phyloP scores from a whole-genome alignment of 1,140 invertebrate species.

The Drosophila kurseongensis region DNA sequence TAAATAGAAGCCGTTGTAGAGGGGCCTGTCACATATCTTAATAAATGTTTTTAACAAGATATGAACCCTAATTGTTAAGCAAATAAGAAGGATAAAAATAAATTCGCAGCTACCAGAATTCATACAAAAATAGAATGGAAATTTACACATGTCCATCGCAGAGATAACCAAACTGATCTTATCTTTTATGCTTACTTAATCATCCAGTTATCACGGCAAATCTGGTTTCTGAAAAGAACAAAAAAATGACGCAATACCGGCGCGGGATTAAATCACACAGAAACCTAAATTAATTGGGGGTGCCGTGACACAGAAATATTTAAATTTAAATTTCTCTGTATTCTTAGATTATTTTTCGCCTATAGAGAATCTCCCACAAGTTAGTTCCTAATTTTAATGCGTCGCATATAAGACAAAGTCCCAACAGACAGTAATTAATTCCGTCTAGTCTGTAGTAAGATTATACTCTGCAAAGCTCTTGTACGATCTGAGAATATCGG shows the following conservation, averaged over 20 bases:
- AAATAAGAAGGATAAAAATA: constrained; percentile 36
- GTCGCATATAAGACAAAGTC: constrained; percentile 21
- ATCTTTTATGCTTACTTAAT: constrained; percentile 48
- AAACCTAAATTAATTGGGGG: constrained; percentile 32
- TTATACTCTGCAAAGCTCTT: constrained; percentile 22
- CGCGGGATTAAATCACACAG: constrained; percentile 50
- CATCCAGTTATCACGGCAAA: constrained; percentile 13
- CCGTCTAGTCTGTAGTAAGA: constrained; percentile 28
- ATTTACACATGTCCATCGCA: constrained; percentile 43
- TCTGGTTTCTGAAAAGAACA: constrained; percentile 2
- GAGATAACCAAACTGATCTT: constrained; percentile 44
- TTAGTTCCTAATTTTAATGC: constrained; percentile 37
- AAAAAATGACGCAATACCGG: constrained; percentile 58
- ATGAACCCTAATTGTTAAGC: background rate
- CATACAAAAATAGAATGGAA: constrained; percentile 53
- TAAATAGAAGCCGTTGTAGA: constrained; percentile 19
- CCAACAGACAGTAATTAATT: constrained; percentile 23
- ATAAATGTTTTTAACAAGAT: background rate
- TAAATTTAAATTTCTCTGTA: background rate
- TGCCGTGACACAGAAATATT: constrained; percentile 13
- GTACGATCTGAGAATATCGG: constrained; percentile 37
- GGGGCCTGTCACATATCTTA: constrained; percentile 22
- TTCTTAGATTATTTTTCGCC: constrained; percentile 11
- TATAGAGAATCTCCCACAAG: constrained; percentile 16
- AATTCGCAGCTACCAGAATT: constrained; percentile 7